Percentiles rank a stretch among this genome's conserved stretches.
Evolutionary conservation across 1,140 invertebrate genomes (phyloP).

Genomic region (Lepidotrigona ventralis): DNA sequence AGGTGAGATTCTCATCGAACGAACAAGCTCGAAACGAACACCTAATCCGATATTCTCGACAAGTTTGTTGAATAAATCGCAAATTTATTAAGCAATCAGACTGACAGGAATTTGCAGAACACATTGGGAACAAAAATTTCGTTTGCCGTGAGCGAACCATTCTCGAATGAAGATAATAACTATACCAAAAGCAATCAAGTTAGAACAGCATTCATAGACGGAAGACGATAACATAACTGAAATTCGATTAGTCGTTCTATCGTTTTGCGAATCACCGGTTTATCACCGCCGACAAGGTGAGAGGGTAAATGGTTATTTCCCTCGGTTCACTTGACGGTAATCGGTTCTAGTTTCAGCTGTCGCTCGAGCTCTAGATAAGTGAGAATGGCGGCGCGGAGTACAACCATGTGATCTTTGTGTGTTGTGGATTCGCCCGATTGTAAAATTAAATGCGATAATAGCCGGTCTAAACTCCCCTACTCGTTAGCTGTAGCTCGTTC

Average conservation of each 20-base stretch:
- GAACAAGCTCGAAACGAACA: too few species aligned
- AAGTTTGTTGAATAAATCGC: too few species aligned
- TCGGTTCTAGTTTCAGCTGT: constrained; percentile 56
- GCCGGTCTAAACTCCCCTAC: constrained; percentile 17
- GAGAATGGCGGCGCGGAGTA: too few species aligned
- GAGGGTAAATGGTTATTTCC: constrained; percentile 54
- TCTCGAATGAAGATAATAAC: background rate
- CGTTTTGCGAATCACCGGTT: constrained; percentile 66
- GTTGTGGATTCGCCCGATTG: constrained; percentile 12
- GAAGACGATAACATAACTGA: constrained; percentile 53
- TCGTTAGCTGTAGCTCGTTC: background rate
- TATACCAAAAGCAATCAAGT: constrained; percentile 11
- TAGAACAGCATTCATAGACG: constrained; percentile 32
- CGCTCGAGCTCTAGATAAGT: constrained; percentile 12
- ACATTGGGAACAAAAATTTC: too few species aligned
- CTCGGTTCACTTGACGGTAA: constrained; percentile 50
- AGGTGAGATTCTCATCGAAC: too few species aligned
- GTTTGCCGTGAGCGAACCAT: too few species aligned
- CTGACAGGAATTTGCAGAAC: too few species aligned
- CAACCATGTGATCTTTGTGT: background rate
- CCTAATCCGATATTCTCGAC: too few species aligned
- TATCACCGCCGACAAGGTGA: constrained; percentile 43
- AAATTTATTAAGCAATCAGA: too few species aligned
- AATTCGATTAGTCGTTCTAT: constrained; percentile 68
- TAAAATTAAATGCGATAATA: constrained; percentile 39